Conservation (phyloP, 2,113 vertebrate genomes). For the Thermophis baileyi region DNA sequence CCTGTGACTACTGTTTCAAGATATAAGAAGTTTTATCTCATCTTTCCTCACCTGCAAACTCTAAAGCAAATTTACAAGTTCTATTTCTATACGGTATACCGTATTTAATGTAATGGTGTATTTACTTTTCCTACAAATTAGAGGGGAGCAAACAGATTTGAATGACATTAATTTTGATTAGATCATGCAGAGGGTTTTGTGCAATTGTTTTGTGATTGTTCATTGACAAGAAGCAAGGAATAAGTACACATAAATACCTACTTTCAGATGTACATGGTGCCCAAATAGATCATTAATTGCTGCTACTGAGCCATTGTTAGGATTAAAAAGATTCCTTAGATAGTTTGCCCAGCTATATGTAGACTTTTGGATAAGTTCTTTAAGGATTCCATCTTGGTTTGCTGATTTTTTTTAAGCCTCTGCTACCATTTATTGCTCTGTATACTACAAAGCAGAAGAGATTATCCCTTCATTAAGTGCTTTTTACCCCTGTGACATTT, state of each 20-base stretch:
- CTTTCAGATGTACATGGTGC: neutral
- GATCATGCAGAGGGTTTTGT: neutral
- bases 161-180: neutral
- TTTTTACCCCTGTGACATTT: conserved; percentile 60
- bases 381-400: conserved; percentile 53
- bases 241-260: neutral
- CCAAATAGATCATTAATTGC: neutral
- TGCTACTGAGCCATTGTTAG: neutral
- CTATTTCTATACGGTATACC: neutral
- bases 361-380: conserved; percentile 11
- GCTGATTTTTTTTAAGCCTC: conserved; percentile 48
- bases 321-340: neutral
- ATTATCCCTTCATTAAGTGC: conserved; percentile 62
- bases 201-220: neutral
- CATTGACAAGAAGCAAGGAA: neutral
- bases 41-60: neutral
- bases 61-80: neutral
- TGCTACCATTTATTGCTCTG: conserved; percentile 54
- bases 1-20: neutral
- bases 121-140: neutral
- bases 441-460: conserved; percentile 57
- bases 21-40: neutral
- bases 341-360: neutral
- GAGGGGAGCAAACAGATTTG: neutral
- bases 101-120: neutral